Evolutionary conservation across 2,888 invertebrate genomes (phyloP).

Genomic region (Apotomis capreana): DNA sequence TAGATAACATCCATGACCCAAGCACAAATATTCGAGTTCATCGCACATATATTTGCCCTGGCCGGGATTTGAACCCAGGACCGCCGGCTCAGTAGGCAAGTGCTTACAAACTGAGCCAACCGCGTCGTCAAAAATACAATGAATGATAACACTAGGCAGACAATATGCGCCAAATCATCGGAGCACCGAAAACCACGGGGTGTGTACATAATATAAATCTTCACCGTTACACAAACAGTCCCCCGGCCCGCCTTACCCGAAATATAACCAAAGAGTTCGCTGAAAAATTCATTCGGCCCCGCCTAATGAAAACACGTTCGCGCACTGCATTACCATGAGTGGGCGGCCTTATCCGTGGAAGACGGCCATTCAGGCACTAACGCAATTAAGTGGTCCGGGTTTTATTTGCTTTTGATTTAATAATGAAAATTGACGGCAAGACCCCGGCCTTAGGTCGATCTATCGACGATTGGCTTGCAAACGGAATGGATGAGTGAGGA

Average conservation of each 20-base stretch:
- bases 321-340: slow-evolving; percentile 33
- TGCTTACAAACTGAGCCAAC: too few species aligned
- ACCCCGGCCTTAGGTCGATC: slow-evolving; percentile 16
- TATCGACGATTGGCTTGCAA: slow-evolving; percentile 2
- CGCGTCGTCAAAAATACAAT: too few species aligned
- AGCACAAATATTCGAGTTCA: too few species aligned
- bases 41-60: too few species aligned
- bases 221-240: neutral
- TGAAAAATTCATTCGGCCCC: slow-evolving; percentile 29
- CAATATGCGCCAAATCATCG: too few species aligned
- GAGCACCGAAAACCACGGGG: too few species aligned
- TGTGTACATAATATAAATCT: too few species aligned
- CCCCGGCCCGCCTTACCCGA: neutral
- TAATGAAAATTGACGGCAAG: slow-evolving; percentile 33
- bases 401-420: slow-evolving; percentile 42
- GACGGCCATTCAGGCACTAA: slow-evolving; percentile 35
- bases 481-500: neutral
- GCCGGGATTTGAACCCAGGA: too few species aligned
- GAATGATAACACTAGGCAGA: too few species aligned
- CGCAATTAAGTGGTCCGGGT: slow-evolving; percentile 33
- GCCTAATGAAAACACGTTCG: slow-evolving; percentile 37
- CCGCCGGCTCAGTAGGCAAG: too few species aligned
- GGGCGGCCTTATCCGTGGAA: slow-evolving; percentile 13
- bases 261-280: slow-evolving; percentile 6
- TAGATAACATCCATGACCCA: too few species aligned